Percentiles rank a stretch among this genome's conserved stretches.
Evolutionary conservation across 2,797 vertebrate species (phyloP).

Genomic region (Valencia hispanica): DNA sequence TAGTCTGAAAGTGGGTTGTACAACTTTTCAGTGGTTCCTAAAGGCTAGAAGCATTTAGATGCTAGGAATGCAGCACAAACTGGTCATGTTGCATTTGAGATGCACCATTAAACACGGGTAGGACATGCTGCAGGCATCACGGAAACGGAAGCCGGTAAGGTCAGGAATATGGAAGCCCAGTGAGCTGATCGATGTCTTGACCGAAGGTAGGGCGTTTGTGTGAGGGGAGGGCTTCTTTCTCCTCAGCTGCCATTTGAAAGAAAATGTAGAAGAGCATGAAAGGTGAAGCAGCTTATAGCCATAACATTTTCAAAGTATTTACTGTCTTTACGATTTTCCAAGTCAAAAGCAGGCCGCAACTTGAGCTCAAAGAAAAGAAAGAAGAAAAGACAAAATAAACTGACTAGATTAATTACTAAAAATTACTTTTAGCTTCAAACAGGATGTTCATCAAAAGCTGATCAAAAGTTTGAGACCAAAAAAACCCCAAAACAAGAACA

Average conservation of each 20-base stretch:
- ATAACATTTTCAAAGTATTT: too few relatives aligned
- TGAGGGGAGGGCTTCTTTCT: neutral
- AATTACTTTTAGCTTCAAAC: neutral
- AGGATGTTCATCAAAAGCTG: neutral
- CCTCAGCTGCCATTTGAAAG: neutral
- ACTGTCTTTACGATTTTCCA: neutral
- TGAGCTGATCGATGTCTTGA: neutral
- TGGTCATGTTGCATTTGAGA: slow-evolving; percentile 11
- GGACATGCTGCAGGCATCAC: neutral
- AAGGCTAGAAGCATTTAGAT: neutral
- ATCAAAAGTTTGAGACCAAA: neutral
- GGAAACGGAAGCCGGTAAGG: slow-evolving; percentile 6
- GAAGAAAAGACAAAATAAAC: neutral
- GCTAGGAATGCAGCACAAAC: neutral
- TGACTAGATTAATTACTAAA: neutral
- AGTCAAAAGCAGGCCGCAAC: neutral
- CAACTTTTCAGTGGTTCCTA: neutral
- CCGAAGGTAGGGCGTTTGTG: neutral
- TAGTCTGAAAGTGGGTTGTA: neutral
- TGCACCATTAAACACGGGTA: neutral
- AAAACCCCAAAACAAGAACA: neutral
- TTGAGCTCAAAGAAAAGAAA: neutral
- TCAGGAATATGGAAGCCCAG: neutral
- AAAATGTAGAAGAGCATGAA: neutral
- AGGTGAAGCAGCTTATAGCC: neutral